Percentiles rank a stretch among this genome's conserved stretches.
phyloP scores from a whole-genome alignment of 30 jellyfish, hydroid and myxozoan species.

The Turritopsis dohrnii region DNA sequence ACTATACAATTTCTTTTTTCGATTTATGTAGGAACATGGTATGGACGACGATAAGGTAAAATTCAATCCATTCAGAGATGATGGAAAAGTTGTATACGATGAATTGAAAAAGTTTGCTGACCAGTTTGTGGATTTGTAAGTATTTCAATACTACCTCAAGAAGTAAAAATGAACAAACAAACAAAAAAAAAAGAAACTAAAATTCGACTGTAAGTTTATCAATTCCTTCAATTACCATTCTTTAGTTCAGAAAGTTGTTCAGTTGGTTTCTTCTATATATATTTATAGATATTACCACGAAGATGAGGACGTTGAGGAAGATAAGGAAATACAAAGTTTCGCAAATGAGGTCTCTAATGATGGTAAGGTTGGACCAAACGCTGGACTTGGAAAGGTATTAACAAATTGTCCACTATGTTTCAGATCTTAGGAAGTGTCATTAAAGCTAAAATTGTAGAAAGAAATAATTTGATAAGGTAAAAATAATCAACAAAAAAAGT shows the following conservation, averaged over 20 bases:
- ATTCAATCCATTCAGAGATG: constrained; percentile 71
- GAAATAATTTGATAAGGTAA: too few species aligned
- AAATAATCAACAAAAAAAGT: too few species aligned
- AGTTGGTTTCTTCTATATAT: neutral
- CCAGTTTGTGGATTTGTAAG: constrained; percentile 56
- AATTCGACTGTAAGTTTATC: too few species aligned
- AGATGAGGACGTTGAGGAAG: constrained; percentile 23
- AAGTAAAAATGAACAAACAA: too few species aligned
- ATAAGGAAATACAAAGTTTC: constrained; percentile 53
- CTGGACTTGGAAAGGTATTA: constrained; percentile 59
- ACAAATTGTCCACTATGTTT: neutral
- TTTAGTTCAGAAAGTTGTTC: neutral
- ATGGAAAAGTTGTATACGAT: constrained; percentile 43
- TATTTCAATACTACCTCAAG: too few species aligned
- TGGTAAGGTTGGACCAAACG: constrained; percentile 56
- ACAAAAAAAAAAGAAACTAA: too few species aligned
- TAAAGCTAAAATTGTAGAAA: too few species aligned
- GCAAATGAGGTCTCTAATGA: constrained; percentile 57
- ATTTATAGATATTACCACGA: constrained; percentile 9
- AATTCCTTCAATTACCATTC: too few species aligned
- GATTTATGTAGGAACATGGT: constrained; percentile 17
- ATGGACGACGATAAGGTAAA: neutral
- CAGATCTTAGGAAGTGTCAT: neutral
- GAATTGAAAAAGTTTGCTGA: constrained; percentile 35
- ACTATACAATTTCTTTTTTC: too few species aligned